A percentile compares a stretch with the other conserved stretches of the same genome.
phyloP scores from a whole-genome alignment of 1,140 invertebrate genomes.

The Leptopilina clavipes region DNA sequence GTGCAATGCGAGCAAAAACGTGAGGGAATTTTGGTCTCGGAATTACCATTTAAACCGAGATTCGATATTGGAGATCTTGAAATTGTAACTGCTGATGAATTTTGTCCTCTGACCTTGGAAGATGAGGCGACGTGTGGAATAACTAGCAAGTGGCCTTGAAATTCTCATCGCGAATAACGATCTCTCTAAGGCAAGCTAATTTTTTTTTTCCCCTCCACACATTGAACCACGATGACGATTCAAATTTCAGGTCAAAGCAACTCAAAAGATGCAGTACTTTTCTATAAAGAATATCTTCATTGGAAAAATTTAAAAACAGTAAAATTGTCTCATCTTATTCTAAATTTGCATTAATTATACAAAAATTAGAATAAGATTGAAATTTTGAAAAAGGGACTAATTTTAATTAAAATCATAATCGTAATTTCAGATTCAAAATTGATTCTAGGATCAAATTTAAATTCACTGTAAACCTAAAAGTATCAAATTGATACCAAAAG shows the following conservation, averaged over 20 bases:
- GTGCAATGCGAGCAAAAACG: neutral
- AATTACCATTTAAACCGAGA: slow-evolving; percentile 67
- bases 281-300: no score
- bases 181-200: neutral
- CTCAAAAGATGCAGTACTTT: neutral
- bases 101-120: slow-evolving; percentile 68
- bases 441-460: no score
- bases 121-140: slow-evolving; percentile 63
- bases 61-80: slow-evolving; percentile 66
- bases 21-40: slow-evolving; percentile 60
- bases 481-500: no score
- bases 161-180: slow-evolving; percentile 35
- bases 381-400: no score
- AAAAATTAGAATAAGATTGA: no score
- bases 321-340: no score
- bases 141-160: slow-evolving; percentile 64
- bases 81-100: slow-evolving; percentile 67
- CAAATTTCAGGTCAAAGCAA: slow-evolving; percentile 11
- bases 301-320: no score
- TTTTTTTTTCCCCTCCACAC: neutral
- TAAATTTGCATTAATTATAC: no score
- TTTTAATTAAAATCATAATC: no score
- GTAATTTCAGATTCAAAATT: no score
- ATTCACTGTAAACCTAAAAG: no score
- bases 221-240: slow-evolving; percentile 13